Percentiles rank a stretch among this genome's conserved stretches.
Conservation (phyloP, 1,140 invertebrate species). For the Metopolophium dirhodum region DNA sequence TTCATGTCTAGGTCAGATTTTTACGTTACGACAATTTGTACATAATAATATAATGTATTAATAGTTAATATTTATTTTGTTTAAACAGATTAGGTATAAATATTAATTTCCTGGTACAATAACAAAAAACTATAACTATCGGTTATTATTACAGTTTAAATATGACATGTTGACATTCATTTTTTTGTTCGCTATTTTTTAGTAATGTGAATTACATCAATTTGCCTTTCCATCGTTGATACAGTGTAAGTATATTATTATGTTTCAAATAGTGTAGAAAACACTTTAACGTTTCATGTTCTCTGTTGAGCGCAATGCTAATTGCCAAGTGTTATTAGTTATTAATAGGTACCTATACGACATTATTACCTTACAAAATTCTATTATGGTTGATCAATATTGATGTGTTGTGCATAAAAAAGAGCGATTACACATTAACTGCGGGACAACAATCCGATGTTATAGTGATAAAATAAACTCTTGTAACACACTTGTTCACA, state of each 20-base stretch:
- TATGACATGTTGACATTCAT: no score
- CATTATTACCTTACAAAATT: neutral
- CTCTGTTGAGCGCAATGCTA: neutral
- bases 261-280: neutral
- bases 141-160: no score
- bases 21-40: no score
- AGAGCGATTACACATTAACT: neutral
- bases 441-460: neutral
- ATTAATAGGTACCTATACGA: neutral
- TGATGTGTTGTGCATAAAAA: neutral
- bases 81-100: no score
- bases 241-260: neutral
- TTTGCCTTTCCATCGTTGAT: neutral
- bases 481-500: neutral
- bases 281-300: neutral
- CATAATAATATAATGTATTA: no score
- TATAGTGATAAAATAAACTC: neutral
- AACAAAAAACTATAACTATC: no score
- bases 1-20: no score
- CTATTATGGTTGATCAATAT: neutral
- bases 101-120: no score
- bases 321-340: neutral
- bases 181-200: neutral
- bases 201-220: neutral
- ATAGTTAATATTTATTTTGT: no score